These are phyloP conservation scores for Pedicia rivosa DNA, from an alignment of 2,888 invertebrate genomes.

Conservation along the genomic window DNA sequence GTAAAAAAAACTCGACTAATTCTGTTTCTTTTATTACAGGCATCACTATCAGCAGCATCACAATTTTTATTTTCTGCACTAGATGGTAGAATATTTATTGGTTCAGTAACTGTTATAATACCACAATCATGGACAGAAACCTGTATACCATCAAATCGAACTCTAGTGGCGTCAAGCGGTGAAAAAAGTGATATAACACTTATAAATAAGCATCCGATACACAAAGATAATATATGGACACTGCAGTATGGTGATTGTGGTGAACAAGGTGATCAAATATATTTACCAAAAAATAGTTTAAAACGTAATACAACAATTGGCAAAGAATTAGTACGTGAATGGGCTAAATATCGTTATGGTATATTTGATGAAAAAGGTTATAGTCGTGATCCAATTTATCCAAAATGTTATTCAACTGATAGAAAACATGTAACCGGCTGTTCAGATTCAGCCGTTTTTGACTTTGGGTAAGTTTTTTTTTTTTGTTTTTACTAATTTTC, in stretches of 20 bases:
- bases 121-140: conserved; percentile 41
- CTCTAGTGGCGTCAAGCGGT: conserved; percentile 30
- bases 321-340: conserved; percentile 39
- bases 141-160: conserved; percentile 26
- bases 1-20: too few species aligned
- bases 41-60: too few species aligned
- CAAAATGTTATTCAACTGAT: conserved; percentile 33
- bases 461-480: too few species aligned
- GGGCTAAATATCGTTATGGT: conserved; percentile 50
- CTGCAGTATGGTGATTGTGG: conserved; percentile 45
- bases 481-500: too few species aligned
- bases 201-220: conserved; percentile 34
- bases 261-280: conserved; percentile 38
- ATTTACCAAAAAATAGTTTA: conserved; percentile 31
- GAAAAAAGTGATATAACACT: conserved; percentile 38
- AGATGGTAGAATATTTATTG: conserved; percentile 37
- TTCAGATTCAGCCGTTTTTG: too few species aligned
- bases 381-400: conserved; percentile 38
- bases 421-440: conserved; percentile 32
- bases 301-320: conserved; percentile 16
- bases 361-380: conserved; percentile 50
- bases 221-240: conserved; percentile 38
- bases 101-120: conserved; percentile 39
- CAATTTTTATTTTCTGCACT: conserved; percentile 38
- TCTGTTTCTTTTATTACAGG: too few species aligned